Conservation (phyloP, 2,797 vertebrate species). For the Philypnodon macrostomus region DNA sequence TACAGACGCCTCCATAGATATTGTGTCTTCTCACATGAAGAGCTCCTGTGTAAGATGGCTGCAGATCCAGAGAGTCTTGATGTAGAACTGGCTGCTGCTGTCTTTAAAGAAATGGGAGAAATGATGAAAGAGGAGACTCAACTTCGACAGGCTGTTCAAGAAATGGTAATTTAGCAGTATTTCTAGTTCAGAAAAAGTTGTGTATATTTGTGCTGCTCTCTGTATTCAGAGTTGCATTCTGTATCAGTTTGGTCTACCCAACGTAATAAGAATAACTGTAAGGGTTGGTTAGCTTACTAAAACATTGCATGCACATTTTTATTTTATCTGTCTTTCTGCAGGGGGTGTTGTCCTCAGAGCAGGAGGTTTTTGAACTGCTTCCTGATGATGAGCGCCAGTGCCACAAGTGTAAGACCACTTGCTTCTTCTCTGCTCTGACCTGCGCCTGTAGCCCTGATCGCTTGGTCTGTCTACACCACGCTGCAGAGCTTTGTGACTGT, state of each 20-base stretch:
- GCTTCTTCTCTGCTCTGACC: conserved; percentile 94
- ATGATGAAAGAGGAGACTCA: conserved; percentile 91
- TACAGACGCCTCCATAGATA: conserved; percentile 92
- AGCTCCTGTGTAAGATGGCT: conserved; percentile 98
- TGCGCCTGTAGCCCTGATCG: conserved; percentile 90
- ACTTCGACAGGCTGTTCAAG: conserved; percentile 83
- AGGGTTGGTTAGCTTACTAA: too few relatives aligned
- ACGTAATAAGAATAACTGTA: too few relatives aligned
- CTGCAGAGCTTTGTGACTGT: conserved; percentile 87
- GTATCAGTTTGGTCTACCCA: too few relatives aligned
- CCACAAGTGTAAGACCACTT: conserved; percentile 93
- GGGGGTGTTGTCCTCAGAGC: conserved; percentile 92
- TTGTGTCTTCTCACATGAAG: conserved; percentile 98
- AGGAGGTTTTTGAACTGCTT: conserved; percentile 95
- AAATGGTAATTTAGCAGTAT: conserved; percentile 80
- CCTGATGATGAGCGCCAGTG: conserved; percentile 98
- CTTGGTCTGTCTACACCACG: conserved; percentile 91
- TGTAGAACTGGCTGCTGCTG: conserved; percentile 91
- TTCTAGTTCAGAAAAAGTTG: too few relatives aligned
- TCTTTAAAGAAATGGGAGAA: conserved; percentile 90
- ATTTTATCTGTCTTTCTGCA: conserved; percentile 46
- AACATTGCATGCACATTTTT: too few relatives aligned
- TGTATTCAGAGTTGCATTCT: too few relatives aligned
- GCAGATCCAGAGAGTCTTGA: conserved; percentile 94
- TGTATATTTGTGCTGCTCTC: too few relatives aligned